These are phyloP conservation scores for Papilio xuthus DNA, from an alignment of 1,140 invertebrate genomes.

Conservation along the genomic window DNA sequence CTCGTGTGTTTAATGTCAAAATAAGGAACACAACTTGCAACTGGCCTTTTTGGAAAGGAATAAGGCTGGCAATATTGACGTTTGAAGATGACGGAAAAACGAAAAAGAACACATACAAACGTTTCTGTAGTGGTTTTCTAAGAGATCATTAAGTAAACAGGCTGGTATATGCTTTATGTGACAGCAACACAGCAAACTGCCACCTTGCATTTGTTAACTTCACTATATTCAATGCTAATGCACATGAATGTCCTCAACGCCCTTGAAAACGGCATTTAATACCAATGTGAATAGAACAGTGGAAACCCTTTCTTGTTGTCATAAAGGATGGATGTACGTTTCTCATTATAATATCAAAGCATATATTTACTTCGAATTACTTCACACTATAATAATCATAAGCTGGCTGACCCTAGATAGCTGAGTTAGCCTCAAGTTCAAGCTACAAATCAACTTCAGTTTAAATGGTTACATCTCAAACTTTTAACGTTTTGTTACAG, in stretches of 20 bases:
- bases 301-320: not conserved
- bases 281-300: not conserved
- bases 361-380: not conserved
- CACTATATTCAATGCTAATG: conserved; percentile 3
- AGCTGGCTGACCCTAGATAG: no score
- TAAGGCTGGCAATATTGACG: no score
- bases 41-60: no score
- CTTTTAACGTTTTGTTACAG: not conserved
- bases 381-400: no score
- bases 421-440: no score
- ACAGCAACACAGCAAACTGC: not conserved
- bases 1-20: no score
- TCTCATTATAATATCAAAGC: no score
- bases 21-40: no score
- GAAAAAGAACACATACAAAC: no score
- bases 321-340: no score
- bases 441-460: not conserved
- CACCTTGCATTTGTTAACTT: not conserved
- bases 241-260: not conserved
- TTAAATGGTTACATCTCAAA: not conserved
- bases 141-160: not conserved
- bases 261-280: not conserved
- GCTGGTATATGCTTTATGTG: not conserved
- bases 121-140: not conserved
- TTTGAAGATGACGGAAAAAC: no score